phyloP scores from a whole-genome alignment of 2,113 vertebrate species.

The Saccopteryx bilineata region DNA sequence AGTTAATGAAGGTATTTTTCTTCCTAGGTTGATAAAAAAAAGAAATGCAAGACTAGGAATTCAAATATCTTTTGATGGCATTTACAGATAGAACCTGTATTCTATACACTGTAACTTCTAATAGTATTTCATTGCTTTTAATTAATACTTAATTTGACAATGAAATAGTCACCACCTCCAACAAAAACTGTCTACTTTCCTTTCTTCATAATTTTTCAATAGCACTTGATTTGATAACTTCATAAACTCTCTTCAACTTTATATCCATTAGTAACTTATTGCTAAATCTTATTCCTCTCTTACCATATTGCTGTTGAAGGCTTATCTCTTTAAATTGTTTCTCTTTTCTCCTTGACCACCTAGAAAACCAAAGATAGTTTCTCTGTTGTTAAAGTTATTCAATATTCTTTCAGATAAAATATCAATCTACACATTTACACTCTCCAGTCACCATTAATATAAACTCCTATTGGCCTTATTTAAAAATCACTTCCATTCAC shows the following conservation, averaged over 20 bases:
- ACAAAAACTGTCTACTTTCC: background rate
- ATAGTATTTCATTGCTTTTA: background rate
- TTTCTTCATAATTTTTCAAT: background rate
- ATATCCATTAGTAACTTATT: background rate
- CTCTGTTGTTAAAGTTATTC: background rate
- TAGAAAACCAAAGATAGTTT: background rate
- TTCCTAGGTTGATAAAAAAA: constrained; percentile 18
- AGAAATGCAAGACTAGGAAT: background rate
- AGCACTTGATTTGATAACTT: background rate
- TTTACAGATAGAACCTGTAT: background rate
- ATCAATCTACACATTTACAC: background rate
- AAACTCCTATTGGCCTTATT: background rate
- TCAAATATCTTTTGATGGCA: background rate
- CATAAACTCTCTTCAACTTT: background rate
- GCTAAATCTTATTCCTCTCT: background rate
- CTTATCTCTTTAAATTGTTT: background rate
- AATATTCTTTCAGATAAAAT: constrained; percentile 13
- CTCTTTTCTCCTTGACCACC: background rate
- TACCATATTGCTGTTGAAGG: background rate
- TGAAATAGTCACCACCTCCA: background rate
- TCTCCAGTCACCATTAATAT: background rate
- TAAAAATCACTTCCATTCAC: background rate
- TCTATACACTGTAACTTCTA: background rate
- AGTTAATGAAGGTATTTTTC: background rate
- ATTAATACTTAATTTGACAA: background rate